phyloP scores from a whole-genome alignment of 2,113 vertebrate species.

The Kryptolebias marmoratus region DNA sequence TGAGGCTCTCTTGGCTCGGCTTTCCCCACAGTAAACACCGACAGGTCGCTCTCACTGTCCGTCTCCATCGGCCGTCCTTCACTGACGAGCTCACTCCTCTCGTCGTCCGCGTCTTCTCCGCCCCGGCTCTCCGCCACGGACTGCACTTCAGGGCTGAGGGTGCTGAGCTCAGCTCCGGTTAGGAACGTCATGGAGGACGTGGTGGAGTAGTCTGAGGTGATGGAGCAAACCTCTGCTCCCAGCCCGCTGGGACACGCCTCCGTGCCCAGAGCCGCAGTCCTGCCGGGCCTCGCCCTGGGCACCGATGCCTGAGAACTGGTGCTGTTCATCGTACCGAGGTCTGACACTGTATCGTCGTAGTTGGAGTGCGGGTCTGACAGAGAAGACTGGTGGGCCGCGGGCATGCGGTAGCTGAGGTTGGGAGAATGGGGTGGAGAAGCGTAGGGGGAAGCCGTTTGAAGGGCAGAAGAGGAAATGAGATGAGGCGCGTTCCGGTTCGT shows the following conservation, averaged over 20 bases:
- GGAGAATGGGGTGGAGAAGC: constrained; percentile 74
- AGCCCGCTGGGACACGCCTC: constrained; percentile 68
- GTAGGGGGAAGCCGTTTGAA: constrained; percentile 41
- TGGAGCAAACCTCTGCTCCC: constrained; percentile 85
- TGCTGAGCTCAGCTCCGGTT: constrained; percentile 83
- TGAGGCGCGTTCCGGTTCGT: constrained; percentile 48
- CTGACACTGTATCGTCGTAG: constrained; percentile 86
- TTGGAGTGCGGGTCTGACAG: constrained; percentile 79
- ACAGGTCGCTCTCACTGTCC: constrained; percentile 93
- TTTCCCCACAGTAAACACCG: constrained; percentile 82
- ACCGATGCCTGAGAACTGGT: constrained; percentile 87
- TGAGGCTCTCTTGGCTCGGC: constrained; percentile 34
- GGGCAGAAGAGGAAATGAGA: constrained; percentile 52
- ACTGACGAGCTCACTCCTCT: constrained; percentile 92
- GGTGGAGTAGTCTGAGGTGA: constrained; percentile 91
- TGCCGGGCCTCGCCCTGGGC: constrained; percentile 68
- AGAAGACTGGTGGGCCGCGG: constrained; percentile 70
- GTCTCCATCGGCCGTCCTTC: constrained; percentile 91
- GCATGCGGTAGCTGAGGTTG: constrained; percentile 72
- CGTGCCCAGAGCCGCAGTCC: constrained; percentile 50
- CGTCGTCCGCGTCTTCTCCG: constrained; percentile 93
- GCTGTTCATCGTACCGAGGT: constrained; percentile 87
- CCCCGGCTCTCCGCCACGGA: constrained; percentile 90
- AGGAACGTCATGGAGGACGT: constrained; percentile 86
- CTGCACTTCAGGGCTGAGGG: constrained; percentile 88